phyloP scores from a whole-genome alignment of 2,888 invertebrate species.

The Cryptophagus acutangulus region DNA sequence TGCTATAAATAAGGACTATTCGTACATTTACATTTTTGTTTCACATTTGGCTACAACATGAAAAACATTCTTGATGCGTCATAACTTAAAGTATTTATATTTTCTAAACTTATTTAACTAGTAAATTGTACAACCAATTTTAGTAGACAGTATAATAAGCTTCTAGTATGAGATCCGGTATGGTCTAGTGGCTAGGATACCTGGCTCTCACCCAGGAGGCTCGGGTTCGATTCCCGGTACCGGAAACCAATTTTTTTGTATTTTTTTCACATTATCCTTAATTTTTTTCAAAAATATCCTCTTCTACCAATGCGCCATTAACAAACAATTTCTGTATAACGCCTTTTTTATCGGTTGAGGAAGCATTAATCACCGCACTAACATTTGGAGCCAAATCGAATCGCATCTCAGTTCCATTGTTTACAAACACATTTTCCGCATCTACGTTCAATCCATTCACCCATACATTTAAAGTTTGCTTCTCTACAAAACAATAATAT shows the following conservation, averaged over 20 bases:
- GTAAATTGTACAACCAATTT: no score
- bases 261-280: no score
- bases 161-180: no score
- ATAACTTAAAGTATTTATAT: no score
- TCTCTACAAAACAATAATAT: constrained; percentile 54
- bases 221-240: constrained; percentile 59
- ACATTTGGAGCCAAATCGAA: constrained; percentile 55
- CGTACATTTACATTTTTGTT: no score
- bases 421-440: constrained; percentile 75
- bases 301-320: constrained; percentile 37
- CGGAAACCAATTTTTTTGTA: no score
- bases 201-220: constrained; percentile 59
- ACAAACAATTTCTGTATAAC: constrained; percentile 42
- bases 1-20: no score
- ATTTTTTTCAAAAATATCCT: constrained; percentile 27
- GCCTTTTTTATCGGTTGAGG: constrained; percentile 52
- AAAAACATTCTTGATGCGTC: no score
- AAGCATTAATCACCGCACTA: constrained; percentile 43
- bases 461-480: constrained; percentile 71
- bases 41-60: no score
- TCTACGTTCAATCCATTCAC: constrained; percentile 67
- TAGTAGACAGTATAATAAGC: no score
- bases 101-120: no score
- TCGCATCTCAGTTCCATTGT: constrained; percentile 78
- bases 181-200: constrained; percentile 58